phyloP scores from a whole-genome alignment of 37 sponge, comb jelly and placozoan genomes.

The Aplysina aerophoba region DNA sequence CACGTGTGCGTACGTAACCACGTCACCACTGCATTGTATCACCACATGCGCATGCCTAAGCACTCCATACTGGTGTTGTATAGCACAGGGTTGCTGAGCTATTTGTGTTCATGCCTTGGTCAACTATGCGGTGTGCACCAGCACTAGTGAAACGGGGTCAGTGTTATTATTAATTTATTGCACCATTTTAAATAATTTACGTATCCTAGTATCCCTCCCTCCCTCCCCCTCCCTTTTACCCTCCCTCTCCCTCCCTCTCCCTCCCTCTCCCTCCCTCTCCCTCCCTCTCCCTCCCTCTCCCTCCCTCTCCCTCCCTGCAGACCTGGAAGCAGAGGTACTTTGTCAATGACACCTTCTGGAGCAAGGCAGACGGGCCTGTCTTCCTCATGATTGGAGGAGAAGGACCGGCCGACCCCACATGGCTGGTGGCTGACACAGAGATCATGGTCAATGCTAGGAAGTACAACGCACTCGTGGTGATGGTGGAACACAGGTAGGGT shows the following conservation, averaged over 20 bases:
- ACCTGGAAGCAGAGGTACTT: slow-evolving; percentile 79
- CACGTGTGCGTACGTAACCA: too few relatives aligned
- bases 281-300: slow-evolving; percentile 11
- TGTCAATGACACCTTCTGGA: slow-evolving; percentile 72
- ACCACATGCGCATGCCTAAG: too few relatives aligned
- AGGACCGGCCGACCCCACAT: slow-evolving; percentile 68
- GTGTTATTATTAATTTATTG: background rate
- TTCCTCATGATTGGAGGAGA: slow-evolving; percentile 92
- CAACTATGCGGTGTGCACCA: too few relatives aligned
- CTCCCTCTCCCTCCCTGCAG: background rate
- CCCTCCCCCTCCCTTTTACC: background rate
- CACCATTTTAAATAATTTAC: background rate
- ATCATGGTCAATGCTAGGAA: slow-evolving; percentile 69
- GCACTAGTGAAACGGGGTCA: too few relatives aligned
- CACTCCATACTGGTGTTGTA: too few relatives aligned
- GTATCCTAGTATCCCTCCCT: background rate
- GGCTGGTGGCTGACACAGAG: slow-evolving; percentile 72
- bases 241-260: slow-evolving; percentile 34
- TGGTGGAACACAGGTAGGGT: slow-evolving; percentile 71
- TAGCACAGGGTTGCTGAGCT: too few relatives aligned
- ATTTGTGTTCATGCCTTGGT: too few relatives aligned
- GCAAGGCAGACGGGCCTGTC: slow-evolving; percentile 67
- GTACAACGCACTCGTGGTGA: slow-evolving; percentile 64
- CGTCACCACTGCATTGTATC: too few relatives aligned
- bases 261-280: background rate